A percentile compares a stretch with the other conserved stretches of the same genome.
Evolutionary conservation across 1,140 invertebrate species (phyloP).

Genomic region (Plectus sambesii): DNA sequence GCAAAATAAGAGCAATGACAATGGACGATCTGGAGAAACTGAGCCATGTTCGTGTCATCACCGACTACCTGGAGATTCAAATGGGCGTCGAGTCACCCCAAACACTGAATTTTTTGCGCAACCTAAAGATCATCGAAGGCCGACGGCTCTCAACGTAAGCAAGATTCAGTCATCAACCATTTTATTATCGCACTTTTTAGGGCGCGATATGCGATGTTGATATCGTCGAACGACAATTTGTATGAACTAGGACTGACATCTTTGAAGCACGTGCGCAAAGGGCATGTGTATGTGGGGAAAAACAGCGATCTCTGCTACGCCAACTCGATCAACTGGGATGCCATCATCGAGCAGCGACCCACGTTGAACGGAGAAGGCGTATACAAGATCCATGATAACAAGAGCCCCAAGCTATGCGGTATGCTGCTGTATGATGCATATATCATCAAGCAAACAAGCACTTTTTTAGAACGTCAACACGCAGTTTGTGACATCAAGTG

Average conservation of each 20-base stretch:
- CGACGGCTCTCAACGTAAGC: slow-evolving; percentile 64
- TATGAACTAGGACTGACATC: slow-evolving; percentile 70
- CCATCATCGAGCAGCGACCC: background rate
- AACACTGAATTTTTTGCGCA: slow-evolving; percentile 79
- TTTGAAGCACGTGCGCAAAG: slow-evolving; percentile 71
- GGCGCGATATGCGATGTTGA: slow-evolving; percentile 45
- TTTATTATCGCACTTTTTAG: slow-evolving; percentile 16
- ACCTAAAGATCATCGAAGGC: slow-evolving; percentile 81
- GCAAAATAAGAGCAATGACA: too few relatives aligned
- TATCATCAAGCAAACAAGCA: slow-evolving; percentile 1
- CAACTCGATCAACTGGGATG: slow-evolving; percentile 61
- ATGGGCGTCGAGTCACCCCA: slow-evolving; percentile 70
- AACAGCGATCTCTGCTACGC: slow-evolving; percentile 81
- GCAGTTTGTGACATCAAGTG: slow-evolving; percentile 68
- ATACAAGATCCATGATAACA: background rate
- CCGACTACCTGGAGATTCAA: slow-evolving; percentile 80
- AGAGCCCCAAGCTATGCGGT: too few relatives aligned
- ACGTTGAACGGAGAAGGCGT: background rate
- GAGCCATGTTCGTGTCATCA: slow-evolving; percentile 79
- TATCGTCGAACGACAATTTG: slow-evolving; percentile 70
- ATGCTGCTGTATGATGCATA: too few relatives aligned
- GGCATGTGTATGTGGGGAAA: slow-evolving; percentile 73
- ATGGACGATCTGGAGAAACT: slow-evolving; percentile 64
- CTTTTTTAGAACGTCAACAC: slow-evolving; percentile 55
- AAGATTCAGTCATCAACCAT: slow-evolving; percentile 6